Evolutionary conservation across 2,888 invertebrate genomes (phyloP).

Genomic region (Blastobasis adustella): DNA sequence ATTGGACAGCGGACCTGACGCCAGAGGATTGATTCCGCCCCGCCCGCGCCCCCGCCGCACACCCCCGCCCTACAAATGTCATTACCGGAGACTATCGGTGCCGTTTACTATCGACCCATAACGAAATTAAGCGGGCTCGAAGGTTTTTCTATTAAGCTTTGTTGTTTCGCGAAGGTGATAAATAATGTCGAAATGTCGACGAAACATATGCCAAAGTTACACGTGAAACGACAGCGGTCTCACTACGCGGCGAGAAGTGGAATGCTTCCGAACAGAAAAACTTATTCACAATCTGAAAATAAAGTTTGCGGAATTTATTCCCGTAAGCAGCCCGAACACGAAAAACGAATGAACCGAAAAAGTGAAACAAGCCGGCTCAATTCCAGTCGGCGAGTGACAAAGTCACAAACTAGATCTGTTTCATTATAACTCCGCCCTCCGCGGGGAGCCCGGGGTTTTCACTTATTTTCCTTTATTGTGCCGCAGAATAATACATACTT

Average conservation of each 20-base stretch:
- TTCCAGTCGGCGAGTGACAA: conserved; percentile 13
- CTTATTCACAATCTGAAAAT: background rate
- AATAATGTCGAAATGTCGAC: too few relatives aligned
- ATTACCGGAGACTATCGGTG: conserved; percentile 54
- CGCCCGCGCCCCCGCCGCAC: conserved; percentile 17
- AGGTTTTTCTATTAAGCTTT: too few relatives aligned
- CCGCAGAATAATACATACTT: too few relatives aligned
- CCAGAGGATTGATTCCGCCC: conserved; percentile 66
- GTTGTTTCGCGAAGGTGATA: too few relatives aligned
- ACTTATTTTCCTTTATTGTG: too few relatives aligned
- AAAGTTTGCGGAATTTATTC: background rate
- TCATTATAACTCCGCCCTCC: conserved; percentile 22
- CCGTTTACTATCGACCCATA: conserved; percentile 52
- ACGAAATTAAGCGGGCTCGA: background rate
- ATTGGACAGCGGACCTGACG: conserved; percentile 65
- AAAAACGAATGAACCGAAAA: conserved; percentile 11
- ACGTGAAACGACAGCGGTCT: too few relatives aligned
- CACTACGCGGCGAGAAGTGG: too few relatives aligned
- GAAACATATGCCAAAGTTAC: too few relatives aligned
- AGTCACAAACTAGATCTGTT: conserved; percentile 24
- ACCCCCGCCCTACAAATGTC: conserved; percentile 39
- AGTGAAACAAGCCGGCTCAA: conserved; percentile 19
- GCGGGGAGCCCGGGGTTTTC: conserved; percentile 13
- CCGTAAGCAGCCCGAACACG: background rate
- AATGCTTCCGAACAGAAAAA: too few relatives aligned